Base-by-base conservation (phyloP, 2,888 invertebrate species). In the Machimus atricapillus region DNA sequence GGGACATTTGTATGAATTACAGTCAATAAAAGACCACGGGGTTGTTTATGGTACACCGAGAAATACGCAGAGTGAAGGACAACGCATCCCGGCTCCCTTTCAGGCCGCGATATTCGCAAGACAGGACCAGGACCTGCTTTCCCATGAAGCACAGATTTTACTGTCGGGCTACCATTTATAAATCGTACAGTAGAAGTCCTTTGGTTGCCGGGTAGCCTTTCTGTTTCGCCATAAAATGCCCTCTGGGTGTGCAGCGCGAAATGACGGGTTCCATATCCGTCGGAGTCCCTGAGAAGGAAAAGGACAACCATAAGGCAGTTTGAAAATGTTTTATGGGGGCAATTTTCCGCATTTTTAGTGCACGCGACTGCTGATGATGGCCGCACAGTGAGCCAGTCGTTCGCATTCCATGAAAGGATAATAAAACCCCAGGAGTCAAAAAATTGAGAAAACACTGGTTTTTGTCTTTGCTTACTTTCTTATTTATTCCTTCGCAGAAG, bases 261-360 rank as follows among this genome's bases (percentile, higher is more conserved):
- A 74, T 73, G 74, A 74, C n/a, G 23, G n/a, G 16, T 0, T 46
- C 43, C 73, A n/a, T n/a, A 74, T 7, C 8, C n/a, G 23, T 3
- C 19, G 23, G 34, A 23, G 66, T 14, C 37, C 40, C 1, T 16
- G n/a, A 66, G 27, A 27, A 46, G 14, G 46, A 85, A 27, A 40
- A 27, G 43, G 43, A 85, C 43, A 73, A n/a, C 23, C 31, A 31
- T 85, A 40, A 27, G 31, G 37, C 9, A 76, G 76, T 37, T 73
- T 2, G 31, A 46, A 74, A 58, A 73, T 74, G 74, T 40, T 78
- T 86, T 78, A 66, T 86, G 78, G 82, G 83, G 56, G 58, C 83
- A 88, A 88, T 88, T 88, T 88, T 87, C 85, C 88, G 88, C 87
- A 88, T 88, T 88, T 88, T 88, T 88, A 88, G 87, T 88, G 82